Evolutionary conservation across 2,113 vertebrate genomes (phyloP).

Genomic region (Symphodus melops): DNA sequence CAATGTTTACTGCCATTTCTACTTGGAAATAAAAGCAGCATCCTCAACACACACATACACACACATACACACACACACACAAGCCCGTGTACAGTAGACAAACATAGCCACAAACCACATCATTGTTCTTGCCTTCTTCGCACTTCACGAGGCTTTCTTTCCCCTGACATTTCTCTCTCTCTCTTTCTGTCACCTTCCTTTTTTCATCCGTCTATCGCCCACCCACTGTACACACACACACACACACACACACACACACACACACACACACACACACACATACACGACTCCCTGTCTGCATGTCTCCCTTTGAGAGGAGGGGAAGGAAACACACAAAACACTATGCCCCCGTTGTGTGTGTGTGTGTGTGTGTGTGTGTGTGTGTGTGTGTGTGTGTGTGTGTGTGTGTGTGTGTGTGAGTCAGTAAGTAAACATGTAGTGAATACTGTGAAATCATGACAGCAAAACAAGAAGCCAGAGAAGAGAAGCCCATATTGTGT

Average conservation of each 20-base stretch:
- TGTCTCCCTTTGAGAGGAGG: constrained; percentile 21
- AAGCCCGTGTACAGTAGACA: constrained; percentile 30
- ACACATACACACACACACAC: constrained; percentile 13
- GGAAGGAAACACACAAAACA: constrained; percentile 29
- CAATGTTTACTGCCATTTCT: constrained; percentile 30
- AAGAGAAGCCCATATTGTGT: no score
- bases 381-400: constrained; percentile 7
- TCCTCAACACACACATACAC: background rate
- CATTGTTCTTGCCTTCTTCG: constrained; percentile 49
- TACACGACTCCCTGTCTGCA: constrained; percentile 19
- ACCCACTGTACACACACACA: constrained; percentile 27
- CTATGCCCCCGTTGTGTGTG: background rate
- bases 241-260: background rate
- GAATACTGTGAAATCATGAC: background rate
- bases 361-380: no score
- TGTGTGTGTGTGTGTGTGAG: background rate
- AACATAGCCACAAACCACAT: constrained; percentile 52
- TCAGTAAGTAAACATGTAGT: constrained; percentile 4
- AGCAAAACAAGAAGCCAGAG: no score
- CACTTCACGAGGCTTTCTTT: constrained; percentile 46
- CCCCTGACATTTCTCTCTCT: constrained; percentile 42
- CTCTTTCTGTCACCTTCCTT: constrained; percentile 41
- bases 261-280: background rate
- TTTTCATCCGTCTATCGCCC: constrained; percentile 59
- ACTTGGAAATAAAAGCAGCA: constrained; percentile 27